Evolutionary conservation across 2,888 invertebrate genomes (phyloP).

Genomic region (Heliconius cydno): DNA sequence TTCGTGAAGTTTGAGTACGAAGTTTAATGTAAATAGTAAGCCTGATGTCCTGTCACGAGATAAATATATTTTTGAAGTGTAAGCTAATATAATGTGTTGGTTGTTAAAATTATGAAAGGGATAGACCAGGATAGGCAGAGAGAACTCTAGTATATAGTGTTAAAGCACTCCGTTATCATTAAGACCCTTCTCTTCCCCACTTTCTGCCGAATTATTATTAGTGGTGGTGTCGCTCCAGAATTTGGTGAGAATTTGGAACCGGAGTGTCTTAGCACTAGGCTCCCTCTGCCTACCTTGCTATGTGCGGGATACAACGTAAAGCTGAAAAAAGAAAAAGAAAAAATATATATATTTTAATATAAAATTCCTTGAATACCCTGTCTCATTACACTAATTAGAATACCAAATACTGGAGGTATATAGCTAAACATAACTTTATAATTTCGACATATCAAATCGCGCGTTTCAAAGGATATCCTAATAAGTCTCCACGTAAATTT

Average conservation of each 20-base stretch:
- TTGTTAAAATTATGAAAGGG: not conserved
- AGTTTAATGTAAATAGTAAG: conserved; percentile 69
- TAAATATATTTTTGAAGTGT: not conserved
- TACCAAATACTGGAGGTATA: conserved; percentile 64
- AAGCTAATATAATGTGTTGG: not conserved
- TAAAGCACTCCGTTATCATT: too few relatives aligned
- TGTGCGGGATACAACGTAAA: not conserved
- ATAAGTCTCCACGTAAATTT: conserved; percentile 66
- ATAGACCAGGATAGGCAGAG: not conserved
- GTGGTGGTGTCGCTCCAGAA: too few relatives aligned
- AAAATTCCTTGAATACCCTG: not conserved
- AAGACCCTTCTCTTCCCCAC: too few relatives aligned
- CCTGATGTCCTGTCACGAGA: conserved; percentile 5
- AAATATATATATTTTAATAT: not conserved
- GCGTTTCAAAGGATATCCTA: conserved; percentile 49
- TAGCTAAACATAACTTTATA: conserved; percentile 35
- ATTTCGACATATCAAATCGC: conserved; percentile 34
- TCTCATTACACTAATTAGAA: not conserved
- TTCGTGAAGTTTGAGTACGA: conserved; percentile 70
- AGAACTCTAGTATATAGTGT: too few relatives aligned
- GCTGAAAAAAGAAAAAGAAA: not conserved
- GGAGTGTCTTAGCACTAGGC: not conserved
- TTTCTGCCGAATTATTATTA: too few relatives aligned
- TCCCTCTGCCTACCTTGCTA: not conserved
- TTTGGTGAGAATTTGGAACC: too few relatives aligned